phyloP scores from a whole-genome alignment of 1,140 invertebrate species.

The Physella acuta region DNA sequence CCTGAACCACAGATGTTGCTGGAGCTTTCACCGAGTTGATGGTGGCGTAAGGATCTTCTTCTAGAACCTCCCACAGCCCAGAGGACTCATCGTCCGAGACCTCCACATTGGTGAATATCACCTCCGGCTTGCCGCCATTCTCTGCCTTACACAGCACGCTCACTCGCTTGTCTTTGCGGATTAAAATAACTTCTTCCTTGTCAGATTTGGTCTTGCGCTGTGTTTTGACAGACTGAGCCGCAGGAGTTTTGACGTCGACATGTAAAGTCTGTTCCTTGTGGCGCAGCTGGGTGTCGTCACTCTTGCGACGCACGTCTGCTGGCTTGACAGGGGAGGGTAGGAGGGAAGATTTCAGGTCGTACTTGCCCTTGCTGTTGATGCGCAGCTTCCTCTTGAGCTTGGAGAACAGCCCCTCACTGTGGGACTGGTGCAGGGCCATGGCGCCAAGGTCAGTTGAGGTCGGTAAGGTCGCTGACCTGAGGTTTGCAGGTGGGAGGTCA shows the following conservation, averaged over 20 bases:
- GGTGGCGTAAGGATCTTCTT: conserved; percentile 26
- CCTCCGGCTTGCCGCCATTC: conserved; percentile 16
- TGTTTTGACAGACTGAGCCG: conserved; percentile 16
- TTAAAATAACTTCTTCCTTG: conserved; percentile 24
- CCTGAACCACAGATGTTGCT: neutral
- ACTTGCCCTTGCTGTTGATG: conserved; percentile 24
- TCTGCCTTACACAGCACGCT: conserved; percentile 21
- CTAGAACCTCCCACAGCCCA: neutral
- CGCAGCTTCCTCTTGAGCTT: conserved; percentile 19
- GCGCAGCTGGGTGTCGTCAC: conserved; percentile 13
- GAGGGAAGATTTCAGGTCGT: conserved; percentile 11
- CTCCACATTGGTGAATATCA: conserved; percentile 21
- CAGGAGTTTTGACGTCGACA: neutral
- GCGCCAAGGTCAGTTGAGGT: neutral
- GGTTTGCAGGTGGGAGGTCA: neutral
- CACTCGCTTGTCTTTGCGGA: conserved; percentile 24
- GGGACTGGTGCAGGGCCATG: conserved; percentile 13
- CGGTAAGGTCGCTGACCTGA: conserved; percentile 16
- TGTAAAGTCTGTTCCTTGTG: neutral
- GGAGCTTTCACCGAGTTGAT: conserved; percentile 18
- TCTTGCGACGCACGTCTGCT: conserved; percentile 7
- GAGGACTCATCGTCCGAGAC: conserved; percentile 18
- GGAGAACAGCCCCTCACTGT: conserved; percentile 21
- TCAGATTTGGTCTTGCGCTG: conserved; percentile 15
- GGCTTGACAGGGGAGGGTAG: conserved; percentile 11